These are phyloP conservation scores for Bradypodion ventrale DNA, from an alignment of 2,797 vertebrate species.

Conservation along the genomic window DNA sequence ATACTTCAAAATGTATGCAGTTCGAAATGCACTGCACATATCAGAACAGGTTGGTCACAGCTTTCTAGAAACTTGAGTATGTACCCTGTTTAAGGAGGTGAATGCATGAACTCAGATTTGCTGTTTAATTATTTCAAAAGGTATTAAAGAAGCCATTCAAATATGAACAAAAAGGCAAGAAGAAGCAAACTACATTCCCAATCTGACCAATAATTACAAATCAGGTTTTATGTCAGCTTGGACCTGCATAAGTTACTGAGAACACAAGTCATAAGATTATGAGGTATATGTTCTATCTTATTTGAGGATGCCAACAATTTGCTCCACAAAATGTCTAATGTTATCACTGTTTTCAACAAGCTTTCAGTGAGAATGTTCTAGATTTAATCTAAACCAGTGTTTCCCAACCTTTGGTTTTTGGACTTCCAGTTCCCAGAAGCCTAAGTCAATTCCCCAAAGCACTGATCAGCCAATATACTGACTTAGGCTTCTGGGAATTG, in stretches of 20 bases:
- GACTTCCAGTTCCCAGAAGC: too few species aligned
- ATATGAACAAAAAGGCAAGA: slow-evolving; percentile 5
- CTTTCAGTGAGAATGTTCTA: neutral
- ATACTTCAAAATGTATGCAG: neutral
- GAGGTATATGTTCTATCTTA: neutral
- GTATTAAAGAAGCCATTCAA: neutral
- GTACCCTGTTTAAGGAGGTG: neutral
- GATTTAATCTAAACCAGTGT: too few species aligned
- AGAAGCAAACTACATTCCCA: neutral
- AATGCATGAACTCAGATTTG: neutral
- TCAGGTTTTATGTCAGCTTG: neutral
- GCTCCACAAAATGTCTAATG: neutral
- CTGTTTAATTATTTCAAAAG: slow-evolving; percentile 24
- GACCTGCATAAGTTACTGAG: neutral
- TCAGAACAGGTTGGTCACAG: slow-evolving; percentile 8
- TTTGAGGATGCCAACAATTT: neutral
- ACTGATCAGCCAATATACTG: too few species aligned
- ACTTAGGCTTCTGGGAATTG: too few species aligned
- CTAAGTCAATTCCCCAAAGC: too few species aligned
- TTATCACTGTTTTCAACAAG: neutral
- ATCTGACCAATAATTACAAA: slow-evolving; percentile 14
- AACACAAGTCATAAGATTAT: neutral
- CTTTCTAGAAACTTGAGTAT: neutral
- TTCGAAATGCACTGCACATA: neutral
- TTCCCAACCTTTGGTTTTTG: too few species aligned